Base-by-base conservation (phyloP, 1,140 invertebrate species). In the Diprion similis region DNA sequence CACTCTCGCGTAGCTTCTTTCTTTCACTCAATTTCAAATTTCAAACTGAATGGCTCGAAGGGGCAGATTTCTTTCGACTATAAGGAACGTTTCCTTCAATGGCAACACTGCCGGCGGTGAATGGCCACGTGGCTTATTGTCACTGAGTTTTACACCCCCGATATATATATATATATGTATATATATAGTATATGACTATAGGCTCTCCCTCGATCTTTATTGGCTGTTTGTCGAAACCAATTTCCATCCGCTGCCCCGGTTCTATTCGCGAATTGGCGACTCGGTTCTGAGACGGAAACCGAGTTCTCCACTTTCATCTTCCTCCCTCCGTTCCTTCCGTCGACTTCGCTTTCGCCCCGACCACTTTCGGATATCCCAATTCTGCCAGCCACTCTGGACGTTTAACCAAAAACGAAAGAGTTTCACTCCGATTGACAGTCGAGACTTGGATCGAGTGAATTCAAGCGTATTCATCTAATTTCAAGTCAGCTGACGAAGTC, bases 161-260 rank as follows among this genome's bases (percentile, higher is more conserved):
- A 15, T n/a, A n/a, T n/a, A n/a, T n/a, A 15, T 51, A 51, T n/a
- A n/a, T n/a, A n/a, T n/a, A n/a, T n/a, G n/a, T n/a, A n/a, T n/a
- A n/a, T n/a, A n/a, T n/a, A n/a, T 6, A 6, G 51, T 59, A 10
- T 13, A 17, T 59, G 9, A 0, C 11, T 59, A 59, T 59, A 59
- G 51, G 51, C 51, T 9, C 51, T 59, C 24, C 24, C n/a, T 59
- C 51, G 51, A 37, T 37, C 11, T 59, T 59, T 59, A 59, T 59
- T 59, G 51, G 51, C 51, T 59, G 51, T 59, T 59, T 59, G 51
- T 59, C 51, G 51, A 59, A 59, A 59, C 51, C 51, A 59, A 59
- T 59, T 59, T 59, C 51, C 51, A 59, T 59, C 51, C n/a, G 51
- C 51, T 59, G 11, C 51, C 51, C 51, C 11, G n/a, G 51, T 59